Percentiles rank a stretch among this genome's conserved stretches.
phyloP scores from a whole-genome alignment of 2,797 vertebrate genomes.

The Schizopygopsis malacanthus region DNA sequence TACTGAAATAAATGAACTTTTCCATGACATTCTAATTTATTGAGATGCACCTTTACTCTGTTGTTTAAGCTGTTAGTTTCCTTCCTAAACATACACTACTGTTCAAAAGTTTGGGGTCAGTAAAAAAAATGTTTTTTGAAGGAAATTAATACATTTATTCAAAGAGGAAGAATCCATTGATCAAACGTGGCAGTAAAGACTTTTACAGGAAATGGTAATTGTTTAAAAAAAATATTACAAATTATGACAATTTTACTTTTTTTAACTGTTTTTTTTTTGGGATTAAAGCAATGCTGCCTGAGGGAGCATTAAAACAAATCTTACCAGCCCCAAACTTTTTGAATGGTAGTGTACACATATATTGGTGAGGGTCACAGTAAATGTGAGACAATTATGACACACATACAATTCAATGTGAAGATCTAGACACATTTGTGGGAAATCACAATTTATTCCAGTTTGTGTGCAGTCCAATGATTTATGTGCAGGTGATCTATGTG shows the following conservation, averaged over 20 bases:
- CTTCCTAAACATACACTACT: neutral
- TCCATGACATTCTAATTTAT: too few relatives aligned
- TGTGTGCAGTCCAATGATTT: neutral
- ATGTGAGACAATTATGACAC: neutral
- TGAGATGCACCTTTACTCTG: neutral
- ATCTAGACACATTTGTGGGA: neutral
- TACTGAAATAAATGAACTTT: too few relatives aligned
- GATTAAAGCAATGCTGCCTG: neutral
- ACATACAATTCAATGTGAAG: neutral
- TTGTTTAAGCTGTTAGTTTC: neutral
- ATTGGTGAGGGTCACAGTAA: neutral
- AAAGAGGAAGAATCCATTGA: neutral
- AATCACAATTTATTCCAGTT: neutral
- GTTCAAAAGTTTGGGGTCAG: neutral
- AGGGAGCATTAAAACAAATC: too few relatives aligned
- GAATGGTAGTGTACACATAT: neutral
- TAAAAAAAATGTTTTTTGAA: neutral
- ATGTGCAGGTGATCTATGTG: neutral
- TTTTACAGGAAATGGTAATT: neutral
- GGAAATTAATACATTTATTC: neutral
- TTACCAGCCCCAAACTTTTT: neutral
- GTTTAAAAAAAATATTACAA: neutral
- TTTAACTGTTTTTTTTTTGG: too few relatives aligned
- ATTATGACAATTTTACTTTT: too few relatives aligned
- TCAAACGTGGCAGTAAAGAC: neutral